A percentile compares a stretch with the other conserved stretches of the same genome.
Evolutionary conservation across 1,140 invertebrate species (phyloP).

Genomic region (Drosophila triauraria): DNA sequence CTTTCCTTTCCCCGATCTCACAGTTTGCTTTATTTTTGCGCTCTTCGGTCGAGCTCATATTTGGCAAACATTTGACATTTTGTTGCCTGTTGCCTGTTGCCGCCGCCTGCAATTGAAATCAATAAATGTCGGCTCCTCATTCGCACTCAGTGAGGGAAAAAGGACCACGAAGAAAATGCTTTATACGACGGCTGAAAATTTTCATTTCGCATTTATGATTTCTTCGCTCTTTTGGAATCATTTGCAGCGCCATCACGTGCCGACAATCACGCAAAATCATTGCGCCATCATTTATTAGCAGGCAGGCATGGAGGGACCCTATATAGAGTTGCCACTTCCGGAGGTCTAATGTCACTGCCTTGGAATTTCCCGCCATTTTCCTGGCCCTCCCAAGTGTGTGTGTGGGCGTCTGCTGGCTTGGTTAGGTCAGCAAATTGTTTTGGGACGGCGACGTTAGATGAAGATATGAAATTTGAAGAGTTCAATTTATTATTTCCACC

Average conservation of each 20-base stretch:
- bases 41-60: slow-evolving; percentile 24
- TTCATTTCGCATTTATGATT: slow-evolving; percentile 35
- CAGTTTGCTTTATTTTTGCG: slow-evolving; percentile 22
- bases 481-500: slow-evolving; percentile 41
- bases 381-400: too few relatives aligned
- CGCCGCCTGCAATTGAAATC: slow-evolving; percentile 61
- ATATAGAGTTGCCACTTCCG: slow-evolving; percentile 40
- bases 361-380: slow-evolving; percentile 15
- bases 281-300: slow-evolving; percentile 76
- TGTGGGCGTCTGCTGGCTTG: neutral
- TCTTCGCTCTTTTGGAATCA: slow-evolving; percentile 35
- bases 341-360: slow-evolving; percentile 38
- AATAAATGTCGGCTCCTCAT: slow-evolving; percentile 59
- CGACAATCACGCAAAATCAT: slow-evolving; percentile 76
- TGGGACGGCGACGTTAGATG: slow-evolving; percentile 26
- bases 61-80: slow-evolving; percentile 51
- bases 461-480: slow-evolving; percentile 48
- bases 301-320: slow-evolving; percentile 6
- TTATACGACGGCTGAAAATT: slow-evolving; percentile 28
- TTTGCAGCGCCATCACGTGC: slow-evolving; percentile 72
- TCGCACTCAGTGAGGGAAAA: slow-evolving; percentile 28
- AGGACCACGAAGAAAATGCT: slow-evolving; percentile 37
- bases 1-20: neutral
- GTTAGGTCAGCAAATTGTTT: slow-evolving; percentile 41
- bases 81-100: slow-evolving; percentile 7